Conservation (phyloP, 2,113 vertebrate species). For the Rhodinocichla rosea region DNA sequence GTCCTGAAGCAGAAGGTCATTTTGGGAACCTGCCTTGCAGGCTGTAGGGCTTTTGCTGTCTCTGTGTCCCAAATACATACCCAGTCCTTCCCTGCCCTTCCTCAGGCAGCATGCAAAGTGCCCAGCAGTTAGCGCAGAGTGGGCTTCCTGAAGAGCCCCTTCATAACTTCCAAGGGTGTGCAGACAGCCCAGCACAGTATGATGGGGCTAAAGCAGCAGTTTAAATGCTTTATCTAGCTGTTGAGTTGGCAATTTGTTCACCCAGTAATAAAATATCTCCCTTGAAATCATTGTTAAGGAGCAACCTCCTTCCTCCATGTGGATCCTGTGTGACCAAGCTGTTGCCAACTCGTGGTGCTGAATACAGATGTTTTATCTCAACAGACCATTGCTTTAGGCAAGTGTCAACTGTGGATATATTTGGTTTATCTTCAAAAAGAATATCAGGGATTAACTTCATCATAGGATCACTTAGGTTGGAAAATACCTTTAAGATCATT, state of each 20-base stretch:
- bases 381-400: not conserved
- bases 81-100: not conserved
- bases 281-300: not conserved
- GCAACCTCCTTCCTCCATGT: not conserved
- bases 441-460: not conserved
- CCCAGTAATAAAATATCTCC: not conserved
- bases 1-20: not conserved
- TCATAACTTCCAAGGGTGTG: rapidly evolving
- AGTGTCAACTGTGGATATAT: not conserved
- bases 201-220: not conserved
- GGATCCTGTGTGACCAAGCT: not conserved
- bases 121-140: not conserved
- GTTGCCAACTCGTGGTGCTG: not conserved
- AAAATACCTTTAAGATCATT: not conserved
- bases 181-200: not conserved
- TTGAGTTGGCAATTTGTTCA: not conserved
- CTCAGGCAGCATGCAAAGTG: not conserved
- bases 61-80: rapidly evolving
- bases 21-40: not conserved
- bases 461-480: not conserved
- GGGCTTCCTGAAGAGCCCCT: not conserved
- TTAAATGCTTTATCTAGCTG: not conserved
- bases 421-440: not conserved
- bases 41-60: not conserved
- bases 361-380: not conserved